A percentile compares a stretch with the other conserved stretches of the same genome.
Conservation (phyloP, 2,888 invertebrate species). For the Amphimallon solstitiale region DNA sequence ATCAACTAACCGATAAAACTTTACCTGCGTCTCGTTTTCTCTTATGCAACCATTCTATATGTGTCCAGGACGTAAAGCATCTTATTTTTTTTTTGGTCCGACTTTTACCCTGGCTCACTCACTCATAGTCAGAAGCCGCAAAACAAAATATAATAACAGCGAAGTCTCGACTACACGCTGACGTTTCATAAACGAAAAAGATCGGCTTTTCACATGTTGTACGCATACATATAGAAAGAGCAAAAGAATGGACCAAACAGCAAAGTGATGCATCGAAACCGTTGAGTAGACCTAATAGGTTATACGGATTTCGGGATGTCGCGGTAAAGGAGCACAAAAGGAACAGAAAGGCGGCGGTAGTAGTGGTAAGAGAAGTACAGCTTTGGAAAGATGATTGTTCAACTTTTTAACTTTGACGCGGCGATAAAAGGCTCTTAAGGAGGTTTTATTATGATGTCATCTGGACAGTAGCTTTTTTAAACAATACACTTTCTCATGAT, state of each 20-base stretch:
- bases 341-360: conserved; percentile 1
- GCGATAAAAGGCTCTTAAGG: conserved; percentile 44
- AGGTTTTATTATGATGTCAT: conserved; percentile 44
- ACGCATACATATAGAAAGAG: conserved; percentile 1
- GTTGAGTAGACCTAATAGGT: conserved; percentile 1
- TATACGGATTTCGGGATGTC: conserved; percentile 14
- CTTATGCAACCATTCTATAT: not conserved
- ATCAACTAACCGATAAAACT: conserved; percentile 48
- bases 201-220: conserved; percentile 40
- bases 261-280: conserved; percentile 25
- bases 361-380: conserved; percentile 10
- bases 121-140: conserved; percentile 46
- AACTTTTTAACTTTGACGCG: conserved; percentile 44
- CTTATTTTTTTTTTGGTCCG: not conserved
- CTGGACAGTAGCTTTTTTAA: conserved; percentile 44
- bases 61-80: not conserved
- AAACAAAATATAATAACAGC: conserved; percentile 45
- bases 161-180: conserved; percentile 44
- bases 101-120: not conserved
- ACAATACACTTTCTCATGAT: conserved; percentile 40
- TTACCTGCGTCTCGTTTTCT: conserved; percentile 39
- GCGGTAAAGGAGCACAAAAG: conserved; percentile 3
- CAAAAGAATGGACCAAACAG: not conserved
- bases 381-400: conserved; percentile 41
- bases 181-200: conserved; percentile 49